A percentile compares a stretch with the other conserved stretches of the same genome.
Evolutionary conservation across 2,113 vertebrate genomes (phyloP).

Genomic region (Delphinapterus leucas): DNA sequence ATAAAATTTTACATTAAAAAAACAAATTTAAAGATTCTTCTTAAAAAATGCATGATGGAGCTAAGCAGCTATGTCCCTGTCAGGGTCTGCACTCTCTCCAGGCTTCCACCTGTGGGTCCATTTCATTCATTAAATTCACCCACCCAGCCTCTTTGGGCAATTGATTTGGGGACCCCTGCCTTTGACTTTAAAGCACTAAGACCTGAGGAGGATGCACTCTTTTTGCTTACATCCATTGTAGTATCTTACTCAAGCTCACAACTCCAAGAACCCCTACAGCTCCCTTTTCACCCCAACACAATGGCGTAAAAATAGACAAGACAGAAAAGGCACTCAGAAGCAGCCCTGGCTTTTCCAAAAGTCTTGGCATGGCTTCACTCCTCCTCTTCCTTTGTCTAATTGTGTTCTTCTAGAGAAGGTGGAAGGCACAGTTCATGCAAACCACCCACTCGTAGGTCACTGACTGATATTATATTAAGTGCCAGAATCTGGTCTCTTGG

Average conservation of each 20-base stretch:
- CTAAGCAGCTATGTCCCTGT: neutral
- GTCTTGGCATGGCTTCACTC: neutral
- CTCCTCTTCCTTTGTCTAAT: neutral
- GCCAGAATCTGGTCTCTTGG: neutral
- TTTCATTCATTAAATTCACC: neutral
- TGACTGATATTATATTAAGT: neutral
- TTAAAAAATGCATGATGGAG: neutral
- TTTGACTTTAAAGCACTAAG: neutral
- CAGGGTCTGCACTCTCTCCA: neutral
- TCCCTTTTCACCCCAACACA: neutral
- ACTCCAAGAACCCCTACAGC: accelerated
- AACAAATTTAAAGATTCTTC: neutral
- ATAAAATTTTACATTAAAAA: neutral
- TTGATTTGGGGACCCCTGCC: neutral
- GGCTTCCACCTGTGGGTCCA: neutral
- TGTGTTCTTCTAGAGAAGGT: neutral
- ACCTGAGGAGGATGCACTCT: neutral
- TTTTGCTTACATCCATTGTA: neutral
- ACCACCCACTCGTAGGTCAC: neutral
- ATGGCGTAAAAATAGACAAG: neutral
- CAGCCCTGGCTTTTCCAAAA: neutral
- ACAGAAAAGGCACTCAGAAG: neutral
- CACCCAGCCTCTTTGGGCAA: neutral
- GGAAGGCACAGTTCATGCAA: neutral
- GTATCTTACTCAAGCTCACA: neutral